Evolutionary conservation across 2,113 vertebrate species (phyloP).

Genomic region (Condylura cristata): DNA sequence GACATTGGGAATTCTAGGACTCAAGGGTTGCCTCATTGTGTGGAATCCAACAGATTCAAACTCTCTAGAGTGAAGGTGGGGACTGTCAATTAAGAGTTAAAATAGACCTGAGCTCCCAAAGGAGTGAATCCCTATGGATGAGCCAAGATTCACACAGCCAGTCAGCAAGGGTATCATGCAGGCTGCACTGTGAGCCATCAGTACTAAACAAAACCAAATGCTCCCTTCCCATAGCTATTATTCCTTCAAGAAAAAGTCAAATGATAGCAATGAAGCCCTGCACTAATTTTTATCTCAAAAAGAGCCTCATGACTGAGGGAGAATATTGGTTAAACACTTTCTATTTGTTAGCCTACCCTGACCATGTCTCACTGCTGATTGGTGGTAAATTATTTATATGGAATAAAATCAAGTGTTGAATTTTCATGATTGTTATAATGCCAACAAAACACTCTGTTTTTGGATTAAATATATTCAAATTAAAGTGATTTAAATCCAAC

Average conservation of each 20-base stretch:
- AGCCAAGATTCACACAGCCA: neutral
- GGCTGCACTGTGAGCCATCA: too few relatives aligned
- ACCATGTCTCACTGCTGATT: neutral
- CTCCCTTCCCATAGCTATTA: neutral
- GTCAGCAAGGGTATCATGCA: neutral
- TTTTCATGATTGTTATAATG: neutral
- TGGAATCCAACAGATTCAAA: neutral
- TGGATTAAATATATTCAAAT: conserved; percentile 54
- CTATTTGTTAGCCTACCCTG: neutral
- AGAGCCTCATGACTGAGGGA: neutral
- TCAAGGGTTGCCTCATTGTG: neutral
- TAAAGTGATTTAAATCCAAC: neutral
- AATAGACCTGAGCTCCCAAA: neutral
- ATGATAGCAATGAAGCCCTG: neutral
- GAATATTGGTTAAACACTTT: neutral
- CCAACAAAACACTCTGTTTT: neutral
- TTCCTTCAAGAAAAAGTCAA: neutral
- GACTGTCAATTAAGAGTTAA: neutral
- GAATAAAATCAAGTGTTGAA: neutral
- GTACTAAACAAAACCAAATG: neutral
- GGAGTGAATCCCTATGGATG: neutral
- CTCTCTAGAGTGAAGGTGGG: neutral
- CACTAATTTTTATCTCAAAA: neutral
- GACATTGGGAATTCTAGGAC: neutral
- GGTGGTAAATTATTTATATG: neutral